Evolutionary conservation across 2,113 vertebrate genomes (phyloP), one percentile per base, ranked within the genome.

Genomic region (Canis aureus): DNA sequence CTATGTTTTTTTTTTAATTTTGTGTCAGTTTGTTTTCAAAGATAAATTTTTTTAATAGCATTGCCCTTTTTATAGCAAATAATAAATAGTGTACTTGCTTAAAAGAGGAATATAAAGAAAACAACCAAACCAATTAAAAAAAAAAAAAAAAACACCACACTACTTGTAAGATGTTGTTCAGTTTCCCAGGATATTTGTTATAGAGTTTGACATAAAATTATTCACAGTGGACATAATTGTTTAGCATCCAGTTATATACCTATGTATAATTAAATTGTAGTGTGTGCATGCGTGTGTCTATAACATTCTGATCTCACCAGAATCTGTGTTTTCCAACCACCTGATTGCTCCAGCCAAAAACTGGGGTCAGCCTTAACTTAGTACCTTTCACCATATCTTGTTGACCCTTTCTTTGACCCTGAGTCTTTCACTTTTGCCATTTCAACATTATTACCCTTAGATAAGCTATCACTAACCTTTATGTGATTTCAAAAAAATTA

Each of bases 1-100:
- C 89, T 60, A 43, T 66, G n/a, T 62, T 97, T 93, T 4, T 66
- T 97, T 93, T 97, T 93, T 98, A 0, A 49, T 82, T 95, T 93
- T 89, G 17, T 69, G n/a, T 13, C 2, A 43, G 2, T 91, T 92
- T 88, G 9, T 92, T 97, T 98, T n/a, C 32, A 93, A 17, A 95
- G 59, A 79, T 27, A 92, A 91, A 29, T 43, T 89, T 85, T 95
- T 95, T 86, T 5, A 92, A 88, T 62, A 96, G 8, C 17, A 88
- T 86, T 96, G 9, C 0, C n/a, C 38, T 89, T 94, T 15, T 19
- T 11, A 20, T 55, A 82, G 3, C 29, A 92, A 82, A 15, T 51
- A n/a, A 62, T 64, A 94, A 87, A 85, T 83, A 25, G 73, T 93
- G 91, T 6, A 86, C 60, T 0, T 29, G 51, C 22, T 8, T 22